Base-by-base conservation (phyloP, 2,113 vertebrate genomes). In the Pedionomus torquatus region DNA sequence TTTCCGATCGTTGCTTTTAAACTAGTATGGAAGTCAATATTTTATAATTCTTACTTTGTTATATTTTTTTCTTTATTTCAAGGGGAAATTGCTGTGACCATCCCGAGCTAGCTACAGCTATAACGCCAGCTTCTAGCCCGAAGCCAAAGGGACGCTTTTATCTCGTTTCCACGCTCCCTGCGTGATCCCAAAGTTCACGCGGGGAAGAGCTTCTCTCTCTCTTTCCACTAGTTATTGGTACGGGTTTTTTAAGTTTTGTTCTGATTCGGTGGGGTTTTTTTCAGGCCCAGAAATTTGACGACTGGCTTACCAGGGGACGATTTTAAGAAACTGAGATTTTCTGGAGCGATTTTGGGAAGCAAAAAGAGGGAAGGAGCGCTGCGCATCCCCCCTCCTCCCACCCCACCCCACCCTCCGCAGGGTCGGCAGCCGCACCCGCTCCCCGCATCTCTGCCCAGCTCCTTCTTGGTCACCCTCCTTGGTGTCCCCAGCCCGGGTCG, bases 61-160 rank as follows among this genome's bases (percentile, higher is more conserved):
- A 13, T 13, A 7, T 58, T 63, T 52, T 11, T 12, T 8, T 43
- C 24, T n/a, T 23, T 7, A 9, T 61, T 54, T 35, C 18, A 14
- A 44, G 57, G 17, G 6, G 14, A 7, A 52, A n/a, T 3, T 0
- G 0, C 64, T 1, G 11, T 4, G 48, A 8, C 17, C 66, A 23
- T 0, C 37, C n/a, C 46, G n/a, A 24, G 26, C 21, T 4, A 61
- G 51, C 35, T 41, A 5, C 55, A 4, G 31, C 43, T 6, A 1
- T 10, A 12, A 11, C 37, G 9, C 30, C 76, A 24, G 39, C 17
- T 35, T 9, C 66, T 8, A 57, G 26, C 41, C 30, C 33, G 19
- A 11, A 14, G 46, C 30, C 18, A 1, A 17, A 43, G 21, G 30
- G 46, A 48, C 4, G 5, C 15, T 21, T 41, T 35, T 4, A 6